phyloP scores from a whole-genome alignment of 1,140 invertebrate genomes.

The Brachionus sp. region DNA sequence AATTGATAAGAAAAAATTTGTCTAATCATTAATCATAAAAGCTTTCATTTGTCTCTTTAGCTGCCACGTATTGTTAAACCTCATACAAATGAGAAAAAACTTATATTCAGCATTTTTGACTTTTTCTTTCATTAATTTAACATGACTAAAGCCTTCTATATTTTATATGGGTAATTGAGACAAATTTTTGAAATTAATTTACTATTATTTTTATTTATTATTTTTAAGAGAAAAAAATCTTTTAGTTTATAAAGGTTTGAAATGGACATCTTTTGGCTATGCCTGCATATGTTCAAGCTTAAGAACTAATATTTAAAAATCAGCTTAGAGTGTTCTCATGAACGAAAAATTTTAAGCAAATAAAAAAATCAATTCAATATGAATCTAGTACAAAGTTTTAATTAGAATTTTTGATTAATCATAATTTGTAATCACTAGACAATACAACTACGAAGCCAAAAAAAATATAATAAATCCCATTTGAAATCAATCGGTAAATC shows the following conservation, averaged over 20 bases:
- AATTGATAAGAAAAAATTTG: neutral
- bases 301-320: neutral
- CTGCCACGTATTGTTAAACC: neutral
- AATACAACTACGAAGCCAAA: neutral
- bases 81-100: neutral
- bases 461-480: neutral
- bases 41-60: neutral
- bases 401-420: neutral
- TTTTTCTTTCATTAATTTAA: neutral
- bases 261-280: neutral
- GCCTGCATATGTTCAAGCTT: neutral
- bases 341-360: neutral
- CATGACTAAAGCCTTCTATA: too few species aligned
- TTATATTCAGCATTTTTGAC: neutral
- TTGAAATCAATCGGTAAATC: conserved; percentile 11
- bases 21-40: neutral
- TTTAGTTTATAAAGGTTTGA: too few species aligned
- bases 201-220: too few species aligned
- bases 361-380: conserved; percentile 1
- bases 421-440: conserved; percentile 35
- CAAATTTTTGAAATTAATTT: too few species aligned
- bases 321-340: neutral
- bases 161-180: too few species aligned
- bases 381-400: conserved; percentile 28
- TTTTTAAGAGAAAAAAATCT: too few species aligned